Percentiles rank a stretch among this genome's conserved stretches.
phyloP scores from a whole-genome alignment of 2,113 vertebrate species.

The Microcebus ravelobensis region DNA sequence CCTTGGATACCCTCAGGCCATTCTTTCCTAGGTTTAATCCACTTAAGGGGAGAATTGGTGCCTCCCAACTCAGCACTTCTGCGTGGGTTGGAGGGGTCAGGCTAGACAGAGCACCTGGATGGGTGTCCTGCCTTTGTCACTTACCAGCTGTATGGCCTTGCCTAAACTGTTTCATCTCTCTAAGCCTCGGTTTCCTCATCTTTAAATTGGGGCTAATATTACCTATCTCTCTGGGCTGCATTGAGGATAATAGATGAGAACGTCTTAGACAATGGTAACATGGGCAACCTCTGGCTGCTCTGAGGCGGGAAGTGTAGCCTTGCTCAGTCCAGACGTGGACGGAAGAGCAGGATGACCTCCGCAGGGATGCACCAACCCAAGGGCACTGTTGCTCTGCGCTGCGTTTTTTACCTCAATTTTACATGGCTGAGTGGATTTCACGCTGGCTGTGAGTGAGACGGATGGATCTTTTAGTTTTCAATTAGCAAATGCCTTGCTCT shows the following conservation, averaged over 20 bases:
- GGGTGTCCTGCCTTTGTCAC: not conserved
- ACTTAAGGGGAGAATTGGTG: not conserved
- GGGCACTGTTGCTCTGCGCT: not conserved
- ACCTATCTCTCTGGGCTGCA: not conserved
- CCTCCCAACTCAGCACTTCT: not conserved
- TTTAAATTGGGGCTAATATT: not conserved
- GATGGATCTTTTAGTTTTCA: slow-evolving; percentile 76
- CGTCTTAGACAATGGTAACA: not conserved
- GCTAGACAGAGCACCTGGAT: not conserved
- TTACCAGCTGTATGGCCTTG: not conserved
- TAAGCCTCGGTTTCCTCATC: not conserved
- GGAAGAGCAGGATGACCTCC: not conserved
- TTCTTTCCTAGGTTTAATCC: not conserved
- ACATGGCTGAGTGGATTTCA: slow-evolving; percentile 61
- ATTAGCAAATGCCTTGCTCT: slow-evolving; percentile 71
- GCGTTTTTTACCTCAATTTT: not conserved
- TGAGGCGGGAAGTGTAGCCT: not conserved
- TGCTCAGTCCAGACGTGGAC: not conserved
- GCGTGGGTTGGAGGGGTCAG: not conserved
- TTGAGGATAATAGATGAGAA: not conserved
- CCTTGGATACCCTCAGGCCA: not conserved
- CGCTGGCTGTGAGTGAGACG: slow-evolving; percentile 62
- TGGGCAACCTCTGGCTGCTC: not conserved
- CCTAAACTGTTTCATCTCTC: not conserved
- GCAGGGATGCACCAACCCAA: not conserved